Evolutionary conservation across 2,888 invertebrate genomes (phyloP).

Genomic region (Epicampocera succincta): DNA sequence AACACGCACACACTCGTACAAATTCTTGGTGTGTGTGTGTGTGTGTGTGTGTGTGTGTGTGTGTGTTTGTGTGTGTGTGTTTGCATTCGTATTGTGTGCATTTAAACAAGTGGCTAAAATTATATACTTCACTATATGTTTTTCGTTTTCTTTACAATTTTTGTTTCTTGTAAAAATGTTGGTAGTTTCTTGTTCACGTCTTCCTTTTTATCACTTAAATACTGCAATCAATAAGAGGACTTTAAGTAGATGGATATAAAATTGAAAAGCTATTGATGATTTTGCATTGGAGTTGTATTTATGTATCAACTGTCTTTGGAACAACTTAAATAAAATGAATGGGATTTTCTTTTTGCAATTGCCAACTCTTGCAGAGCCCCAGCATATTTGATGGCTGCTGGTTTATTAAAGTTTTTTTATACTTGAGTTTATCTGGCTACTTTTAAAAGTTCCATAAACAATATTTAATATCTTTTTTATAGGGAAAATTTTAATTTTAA

Average conservation of each 20-base stretch:
- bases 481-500: no score
- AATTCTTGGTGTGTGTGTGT: not conserved
- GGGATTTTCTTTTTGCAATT: conserved; percentile 9
- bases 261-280: conserved; percentile 45
- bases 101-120: not conserved
- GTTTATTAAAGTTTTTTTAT: no score
- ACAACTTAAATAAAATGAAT: conserved; percentile 36
- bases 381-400: not conserved
- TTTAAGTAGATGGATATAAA: conserved; percentile 53
- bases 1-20: not conserved
- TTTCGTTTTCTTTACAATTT: not conserved
- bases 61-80: not conserved
- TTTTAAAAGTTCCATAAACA: no score
- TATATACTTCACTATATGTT: not conserved
- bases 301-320: not conserved
- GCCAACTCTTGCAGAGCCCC: not conserved
- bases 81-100: not conserved
- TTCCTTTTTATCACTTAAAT: conserved; percentile 5
- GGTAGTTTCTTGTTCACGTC: not conserved
- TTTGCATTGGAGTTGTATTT: conserved; percentile 30
- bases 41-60: not conserved
- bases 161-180: not conserved
- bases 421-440: no score
- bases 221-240: conserved; percentile 55
- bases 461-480: no score